These are phyloP conservation scores for Hipparchia sbordonii DNA, from an alignment of 2,888 invertebrate species.

Conservation along the genomic window DNA sequence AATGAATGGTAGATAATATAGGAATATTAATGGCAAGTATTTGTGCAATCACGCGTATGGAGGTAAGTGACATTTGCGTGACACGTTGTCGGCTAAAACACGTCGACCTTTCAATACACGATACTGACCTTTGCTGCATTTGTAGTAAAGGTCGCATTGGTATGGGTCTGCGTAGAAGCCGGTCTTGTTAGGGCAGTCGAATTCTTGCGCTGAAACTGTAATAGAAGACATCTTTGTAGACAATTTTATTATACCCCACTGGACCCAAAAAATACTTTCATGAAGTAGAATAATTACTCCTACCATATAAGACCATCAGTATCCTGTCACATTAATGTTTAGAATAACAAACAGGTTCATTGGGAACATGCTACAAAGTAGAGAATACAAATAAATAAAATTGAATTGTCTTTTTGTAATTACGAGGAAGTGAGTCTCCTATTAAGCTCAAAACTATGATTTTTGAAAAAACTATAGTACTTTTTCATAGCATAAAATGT, in stretches of 20 bases:
- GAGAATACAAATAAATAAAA: too few species aligned
- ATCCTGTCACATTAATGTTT: not conserved
- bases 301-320: not conserved
- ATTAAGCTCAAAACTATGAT: too few species aligned
- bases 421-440: too few species aligned
- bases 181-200: slow-evolving; percentile 87
- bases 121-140: slow-evolving; percentile 85
- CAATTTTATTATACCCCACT: not conserved
- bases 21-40: slow-evolving; percentile 19
- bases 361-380: not conserved
- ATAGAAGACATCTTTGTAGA: slow-evolving; percentile 35
- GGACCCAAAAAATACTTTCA: not conserved
- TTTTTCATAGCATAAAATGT: too few species aligned
- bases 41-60: slow-evolving; percentile 38
- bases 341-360: not conserved
- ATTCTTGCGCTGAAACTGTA: slow-evolving; percentile 79
- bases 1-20: slow-evolving; percentile 20
- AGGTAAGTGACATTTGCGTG: slow-evolving; percentile 47
- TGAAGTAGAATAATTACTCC: not conserved
- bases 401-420: too few species aligned
- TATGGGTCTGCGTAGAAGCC: slow-evolving; percentile 89
- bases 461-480: too few species aligned
- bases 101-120: slow-evolving; percentile 55
- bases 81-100: slow-evolving; percentile 39
- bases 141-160: slow-evolving; percentile 91